phyloP scores from a whole-genome alignment of 1,140 invertebrate genomes.

The Camponotus floridanus region DNA sequence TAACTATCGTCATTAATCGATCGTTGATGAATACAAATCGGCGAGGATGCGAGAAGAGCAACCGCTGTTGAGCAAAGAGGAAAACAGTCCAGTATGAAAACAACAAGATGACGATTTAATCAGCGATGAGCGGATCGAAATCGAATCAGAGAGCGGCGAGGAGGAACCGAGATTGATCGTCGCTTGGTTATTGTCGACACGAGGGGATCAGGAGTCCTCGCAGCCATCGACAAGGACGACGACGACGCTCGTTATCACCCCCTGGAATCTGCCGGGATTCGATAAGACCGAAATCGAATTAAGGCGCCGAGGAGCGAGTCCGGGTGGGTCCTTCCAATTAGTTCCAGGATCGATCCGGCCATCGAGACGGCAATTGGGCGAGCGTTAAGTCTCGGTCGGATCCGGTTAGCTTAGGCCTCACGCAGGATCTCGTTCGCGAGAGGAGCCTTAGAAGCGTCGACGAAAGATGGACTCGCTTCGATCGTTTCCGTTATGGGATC shows the following conservation, averaged over 20 bases:
- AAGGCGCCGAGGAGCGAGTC: slow-evolving; percentile 38
- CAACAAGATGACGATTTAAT: slow-evolving; percentile 8
- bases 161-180: slow-evolving; percentile 14
- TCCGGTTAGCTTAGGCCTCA: slow-evolving; percentile 2
- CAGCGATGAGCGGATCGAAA: slow-evolving; percentile 37
- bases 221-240: neutral
- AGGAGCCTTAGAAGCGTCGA: neutral
- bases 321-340: slow-evolving; percentile 61
- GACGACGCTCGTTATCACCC: slow-evolving; percentile 63
- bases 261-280: slow-evolving; percentile 59
- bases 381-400: slow-evolving; percentile 46
- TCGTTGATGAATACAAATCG: neutral
- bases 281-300: slow-evolving; percentile 72
- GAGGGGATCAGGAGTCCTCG: slow-evolving; percentile 3
- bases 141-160: slow-evolving; percentile 21
- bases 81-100: neutral
- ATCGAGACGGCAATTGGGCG: slow-evolving; percentile 61
- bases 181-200: slow-evolving; percentile 37
- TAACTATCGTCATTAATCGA: neutral
- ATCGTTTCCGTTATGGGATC: slow-evolving; percentile 36
- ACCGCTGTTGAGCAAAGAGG: neutral
- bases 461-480: neutral
- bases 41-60: neutral
- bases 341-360: slow-evolving; percentile 56
- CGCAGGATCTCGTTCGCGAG: neutral